Conservation (phyloP, 2,113 vertebrate species). For the Arvicanthis niloticus region DNA sequence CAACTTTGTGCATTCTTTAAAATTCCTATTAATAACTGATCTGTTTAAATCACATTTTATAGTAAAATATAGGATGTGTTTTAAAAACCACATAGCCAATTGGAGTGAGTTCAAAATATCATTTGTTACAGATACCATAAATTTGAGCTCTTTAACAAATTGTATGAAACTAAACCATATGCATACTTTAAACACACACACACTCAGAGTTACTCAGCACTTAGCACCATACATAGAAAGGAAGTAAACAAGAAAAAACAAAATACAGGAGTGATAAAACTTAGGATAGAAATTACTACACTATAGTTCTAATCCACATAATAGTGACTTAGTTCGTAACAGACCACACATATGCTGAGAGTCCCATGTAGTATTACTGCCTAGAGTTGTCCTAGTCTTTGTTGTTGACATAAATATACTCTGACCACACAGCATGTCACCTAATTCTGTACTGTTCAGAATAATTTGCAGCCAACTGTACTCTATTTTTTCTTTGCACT, state of each 20-base stretch:
- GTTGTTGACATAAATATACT: not conserved
- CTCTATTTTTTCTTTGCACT: not conserved
- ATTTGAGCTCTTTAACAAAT: not conserved
- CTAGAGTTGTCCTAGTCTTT: too few species aligned
- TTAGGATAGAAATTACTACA: not conserved
- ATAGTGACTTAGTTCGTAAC: not conserved
- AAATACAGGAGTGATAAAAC: not conserved
- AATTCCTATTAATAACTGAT: not conserved
- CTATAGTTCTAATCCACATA: not conserved
- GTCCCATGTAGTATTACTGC: not conserved
- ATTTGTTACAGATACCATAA: not conserved
- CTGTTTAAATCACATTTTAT: constrained; percentile 35
- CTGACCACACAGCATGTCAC: too few species aligned
- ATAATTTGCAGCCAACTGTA: not conserved
- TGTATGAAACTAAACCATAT: not conserved
- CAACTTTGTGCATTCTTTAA: not conserved
- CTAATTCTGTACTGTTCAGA: not conserved
- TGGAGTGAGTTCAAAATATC: not conserved
- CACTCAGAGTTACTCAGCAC: not conserved
- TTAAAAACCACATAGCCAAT: not conserved
- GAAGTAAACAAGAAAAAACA: not conserved
- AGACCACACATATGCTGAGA: too few species aligned
- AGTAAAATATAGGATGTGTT: not conserved
- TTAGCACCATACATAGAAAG: not conserved
- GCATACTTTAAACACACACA: not conserved